Evolutionary conservation across 2,113 vertebrate species (phyloP).

Genomic region (Tyto alba): DNA sequence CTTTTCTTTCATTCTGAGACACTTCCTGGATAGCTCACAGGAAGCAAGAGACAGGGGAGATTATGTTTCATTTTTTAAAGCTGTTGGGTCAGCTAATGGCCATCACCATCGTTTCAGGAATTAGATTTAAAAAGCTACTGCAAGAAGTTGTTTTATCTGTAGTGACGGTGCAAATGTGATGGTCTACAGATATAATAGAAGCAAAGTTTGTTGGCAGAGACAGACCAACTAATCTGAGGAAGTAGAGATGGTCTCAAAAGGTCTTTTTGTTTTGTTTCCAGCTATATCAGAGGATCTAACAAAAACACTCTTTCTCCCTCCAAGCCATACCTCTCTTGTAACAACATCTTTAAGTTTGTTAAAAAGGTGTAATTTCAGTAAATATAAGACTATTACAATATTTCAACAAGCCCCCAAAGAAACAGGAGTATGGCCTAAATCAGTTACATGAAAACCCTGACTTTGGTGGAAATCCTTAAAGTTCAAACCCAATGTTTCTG

Average conservation of each 20-base stretch:
- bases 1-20: slow-evolving; percentile 56
- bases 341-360: background rate
- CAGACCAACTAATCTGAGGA: background rate
- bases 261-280: background rate
- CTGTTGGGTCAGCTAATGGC: slow-evolving; percentile 7
- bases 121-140: background rate
- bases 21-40: slow-evolving; percentile 35
- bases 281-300: background rate
- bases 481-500: background rate
- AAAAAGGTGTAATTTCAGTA: background rate
- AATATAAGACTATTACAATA: background rate
- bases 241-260: background rate
- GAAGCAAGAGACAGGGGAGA: background rate
- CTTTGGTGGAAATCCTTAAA: background rate
- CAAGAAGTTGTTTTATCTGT: background rate
- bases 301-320: background rate
- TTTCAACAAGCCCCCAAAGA: background rate
- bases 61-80: background rate
- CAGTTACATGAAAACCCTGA: background rate
- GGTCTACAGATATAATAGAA: background rate
- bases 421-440: background rate
- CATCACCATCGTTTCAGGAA: background rate
- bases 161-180: background rate
- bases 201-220: background rate
- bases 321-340: background rate